A percentile compares a stretch with the other conserved stretches of the same genome.
Conservation (phyloP, 37 sponge, comb jelly and placozoan genomes). For the Corticium candelabrum region DNA sequence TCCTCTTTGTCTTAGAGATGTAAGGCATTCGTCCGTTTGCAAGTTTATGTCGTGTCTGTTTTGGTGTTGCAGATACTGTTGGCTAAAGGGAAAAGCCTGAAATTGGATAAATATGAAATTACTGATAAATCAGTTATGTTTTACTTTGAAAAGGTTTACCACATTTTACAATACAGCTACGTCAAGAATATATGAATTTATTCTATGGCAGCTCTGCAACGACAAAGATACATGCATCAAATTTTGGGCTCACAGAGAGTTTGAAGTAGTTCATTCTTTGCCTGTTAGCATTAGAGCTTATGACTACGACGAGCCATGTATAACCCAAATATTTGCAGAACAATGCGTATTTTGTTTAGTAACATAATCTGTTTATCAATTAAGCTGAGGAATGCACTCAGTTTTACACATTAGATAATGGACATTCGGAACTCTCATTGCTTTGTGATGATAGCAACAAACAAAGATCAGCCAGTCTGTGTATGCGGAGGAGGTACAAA, state of each 20-base stretch:
- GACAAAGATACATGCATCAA: background rate
- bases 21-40: too few species aligned
- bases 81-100: too few species aligned
- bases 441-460: too few species aligned
- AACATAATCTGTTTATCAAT: too few species aligned
- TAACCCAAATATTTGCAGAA: background rate
- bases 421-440: background rate
- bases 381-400: too few species aligned
- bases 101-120: background rate
- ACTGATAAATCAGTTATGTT: background rate
- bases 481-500: background rate
- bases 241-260: background rate
- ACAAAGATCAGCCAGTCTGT: background rate
- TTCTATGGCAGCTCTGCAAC: too few species aligned
- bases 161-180: background rate
- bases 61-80: too few species aligned
- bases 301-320: background rate
- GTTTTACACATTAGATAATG: background rate
- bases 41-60: too few species aligned
- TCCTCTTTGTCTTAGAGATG: background rate
- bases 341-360: background rate
- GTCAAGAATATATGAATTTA: background rate
- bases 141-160: background rate
- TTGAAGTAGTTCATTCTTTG: background rate
- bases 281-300: background rate